A percentile compares a stretch with the other conserved stretches of the same genome.
phyloP scores from a whole-genome alignment of 2,888 invertebrate genomes.

The Ennomos erosarius region DNA sequence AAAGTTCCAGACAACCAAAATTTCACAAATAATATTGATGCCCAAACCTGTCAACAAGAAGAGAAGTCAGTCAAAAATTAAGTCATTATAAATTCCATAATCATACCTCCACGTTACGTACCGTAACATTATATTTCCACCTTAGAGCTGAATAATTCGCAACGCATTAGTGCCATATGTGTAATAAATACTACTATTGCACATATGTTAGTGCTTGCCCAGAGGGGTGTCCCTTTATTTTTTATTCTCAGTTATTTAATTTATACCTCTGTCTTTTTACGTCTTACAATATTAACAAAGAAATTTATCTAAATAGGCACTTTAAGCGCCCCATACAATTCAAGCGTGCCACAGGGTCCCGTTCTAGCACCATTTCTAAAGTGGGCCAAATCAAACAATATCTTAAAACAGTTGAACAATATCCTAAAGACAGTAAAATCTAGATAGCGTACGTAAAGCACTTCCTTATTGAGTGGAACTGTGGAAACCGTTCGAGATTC shows the following conservation, averaged over 20 bases:
- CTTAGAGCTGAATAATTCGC: too few species aligned
- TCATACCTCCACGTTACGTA: too few species aligned
- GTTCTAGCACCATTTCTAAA: constrained; percentile 18
- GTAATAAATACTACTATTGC: too few species aligned
- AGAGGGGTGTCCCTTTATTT: too few species aligned
- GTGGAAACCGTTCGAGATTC: constrained; percentile 32
- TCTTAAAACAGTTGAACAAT: constrained; percentile 32
- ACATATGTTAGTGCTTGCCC: too few species aligned
- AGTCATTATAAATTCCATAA: too few species aligned
- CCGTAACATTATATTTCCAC: too few species aligned
- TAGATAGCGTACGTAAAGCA: constrained; percentile 42
- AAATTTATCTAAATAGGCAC: constrained; percentile 13
- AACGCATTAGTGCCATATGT: too few species aligned
- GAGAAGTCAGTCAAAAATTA: too few species aligned
- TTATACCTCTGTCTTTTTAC: neutral
- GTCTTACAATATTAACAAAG: constrained; percentile 9
- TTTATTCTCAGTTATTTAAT: too few species aligned
- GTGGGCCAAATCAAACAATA: constrained; percentile 28
- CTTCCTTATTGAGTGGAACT: constrained; percentile 51
- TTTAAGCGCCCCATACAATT: constrained; percentile 5
- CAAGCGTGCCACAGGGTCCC: constrained; percentile 17
- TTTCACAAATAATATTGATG: neutral
- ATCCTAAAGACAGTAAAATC: constrained; percentile 42
- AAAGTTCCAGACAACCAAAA: constrained; percentile 48
- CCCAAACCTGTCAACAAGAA: too few species aligned